Evolutionary conservation across 2,113 vertebrate genomes (phyloP).

Genomic region (Catagonus wagneri): DNA sequence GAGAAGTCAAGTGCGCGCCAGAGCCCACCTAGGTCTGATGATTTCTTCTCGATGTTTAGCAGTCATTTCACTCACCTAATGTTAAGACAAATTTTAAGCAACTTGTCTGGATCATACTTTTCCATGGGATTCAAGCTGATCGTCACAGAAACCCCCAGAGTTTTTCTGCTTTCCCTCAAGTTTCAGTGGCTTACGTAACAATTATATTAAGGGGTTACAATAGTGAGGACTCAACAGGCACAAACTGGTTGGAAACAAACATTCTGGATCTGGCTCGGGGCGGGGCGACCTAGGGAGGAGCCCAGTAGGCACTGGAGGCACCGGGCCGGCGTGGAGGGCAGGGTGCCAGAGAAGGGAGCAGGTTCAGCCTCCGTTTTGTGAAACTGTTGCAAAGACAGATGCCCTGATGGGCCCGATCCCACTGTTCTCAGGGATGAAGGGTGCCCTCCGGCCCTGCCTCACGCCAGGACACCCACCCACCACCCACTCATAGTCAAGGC

Average conservation of each 20-base stretch:
- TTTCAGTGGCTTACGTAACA: not conserved
- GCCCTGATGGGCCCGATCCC: not conserved
- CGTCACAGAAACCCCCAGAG: not conserved
- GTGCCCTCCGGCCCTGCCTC: not conserved
- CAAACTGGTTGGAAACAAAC: not conserved
- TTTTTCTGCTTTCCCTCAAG: not conserved
- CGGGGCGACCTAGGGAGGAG: not conserved
- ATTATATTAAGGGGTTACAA: not conserved
- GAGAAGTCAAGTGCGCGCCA: fast-evolving
- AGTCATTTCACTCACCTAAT: not conserved
- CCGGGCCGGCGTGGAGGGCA: fast-evolving
- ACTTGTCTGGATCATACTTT: not conserved
- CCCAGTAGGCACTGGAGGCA: fast-evolving
- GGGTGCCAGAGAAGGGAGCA: not conserved
- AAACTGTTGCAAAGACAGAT: not conserved
- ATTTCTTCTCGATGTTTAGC: fast-evolving
- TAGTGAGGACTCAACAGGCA: not conserved
- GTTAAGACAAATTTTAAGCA: not conserved
- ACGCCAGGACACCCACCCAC: not conserved
- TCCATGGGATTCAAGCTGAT: not conserved
- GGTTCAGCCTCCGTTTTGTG: not conserved
- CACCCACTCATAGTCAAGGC: not conserved
- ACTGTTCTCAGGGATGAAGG: fast-evolving
- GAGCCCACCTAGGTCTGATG: not conserved
- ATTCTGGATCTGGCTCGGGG: not conserved